Evolutionary conservation across 2,797 vertebrate species (phyloP).

Genomic region (Mionectes olivaceus): DNA sequence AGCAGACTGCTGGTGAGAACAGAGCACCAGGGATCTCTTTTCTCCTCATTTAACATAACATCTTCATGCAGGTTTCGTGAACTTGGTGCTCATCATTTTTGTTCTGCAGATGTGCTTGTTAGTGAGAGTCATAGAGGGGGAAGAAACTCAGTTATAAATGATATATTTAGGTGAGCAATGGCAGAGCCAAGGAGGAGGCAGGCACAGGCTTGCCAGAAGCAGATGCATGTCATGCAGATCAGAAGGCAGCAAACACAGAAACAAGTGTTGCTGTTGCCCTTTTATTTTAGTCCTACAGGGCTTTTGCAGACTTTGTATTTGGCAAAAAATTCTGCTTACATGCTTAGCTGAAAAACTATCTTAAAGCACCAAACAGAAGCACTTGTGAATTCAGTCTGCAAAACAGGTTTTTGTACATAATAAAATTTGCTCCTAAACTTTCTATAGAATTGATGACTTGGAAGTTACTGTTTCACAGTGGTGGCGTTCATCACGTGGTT

Average conservation of each 20-base stretch:
- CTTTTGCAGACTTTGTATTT: neutral
- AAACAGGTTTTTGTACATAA: neutral
- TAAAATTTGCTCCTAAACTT: neutral
- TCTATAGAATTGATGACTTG: neutral
- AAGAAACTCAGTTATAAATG: neutral
- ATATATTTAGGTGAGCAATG: neutral
- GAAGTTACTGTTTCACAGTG: neutral
- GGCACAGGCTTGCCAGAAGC: neutral
- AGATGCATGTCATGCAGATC: neutral
- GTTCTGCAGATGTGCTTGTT: constrained; percentile 24
- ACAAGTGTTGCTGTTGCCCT: neutral
- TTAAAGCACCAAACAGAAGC: neutral
- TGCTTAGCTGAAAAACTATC: neutral
- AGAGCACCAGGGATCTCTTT: neutral
- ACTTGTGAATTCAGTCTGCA: neutral
- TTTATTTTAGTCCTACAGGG: neutral
- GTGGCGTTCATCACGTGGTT: neutral
- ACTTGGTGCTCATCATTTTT: neutral
- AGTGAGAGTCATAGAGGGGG: neutral
- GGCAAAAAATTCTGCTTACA: neutral
- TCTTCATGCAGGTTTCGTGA: neutral
- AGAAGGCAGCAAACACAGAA: neutral
- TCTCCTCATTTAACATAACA: neutral
- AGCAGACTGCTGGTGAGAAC: neutral
- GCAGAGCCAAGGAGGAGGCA: neutral